phyloP scores from a whole-genome alignment of 2,113 vertebrate species.

The Penelope pileata region DNA sequence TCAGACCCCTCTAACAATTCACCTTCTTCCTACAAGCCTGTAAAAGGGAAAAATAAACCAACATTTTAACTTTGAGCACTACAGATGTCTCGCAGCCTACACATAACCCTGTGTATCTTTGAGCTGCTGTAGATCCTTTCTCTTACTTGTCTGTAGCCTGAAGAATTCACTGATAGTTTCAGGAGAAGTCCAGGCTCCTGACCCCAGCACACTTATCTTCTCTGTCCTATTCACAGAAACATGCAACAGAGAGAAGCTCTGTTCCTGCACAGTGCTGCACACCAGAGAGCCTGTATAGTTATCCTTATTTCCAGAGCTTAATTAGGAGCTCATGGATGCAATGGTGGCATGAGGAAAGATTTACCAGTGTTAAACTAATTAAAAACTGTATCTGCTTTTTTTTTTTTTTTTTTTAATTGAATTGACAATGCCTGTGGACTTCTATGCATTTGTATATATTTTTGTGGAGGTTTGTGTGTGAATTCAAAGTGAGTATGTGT shows the following conservation, averaged over 20 bases:
- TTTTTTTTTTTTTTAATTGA: neutral
- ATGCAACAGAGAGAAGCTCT: neutral
- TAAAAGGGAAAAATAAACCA: neutral
- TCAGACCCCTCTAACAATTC: neutral
- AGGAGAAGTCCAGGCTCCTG: neutral
- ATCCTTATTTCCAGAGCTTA: neutral
- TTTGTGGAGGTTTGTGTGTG: neutral
- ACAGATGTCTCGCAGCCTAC: neutral
- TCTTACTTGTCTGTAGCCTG: rapidly evolving
- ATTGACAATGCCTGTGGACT: neutral
- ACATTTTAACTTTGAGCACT: neutral
- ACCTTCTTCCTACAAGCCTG: neutral
- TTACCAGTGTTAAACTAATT: neutral
- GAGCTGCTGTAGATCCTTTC: neutral
- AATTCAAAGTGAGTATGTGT: rapidly evolving
- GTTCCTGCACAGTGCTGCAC: neutral
- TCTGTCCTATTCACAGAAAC: neutral
- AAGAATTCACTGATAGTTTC: neutral
- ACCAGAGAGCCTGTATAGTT: rapidly evolving
- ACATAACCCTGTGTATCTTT: rapidly evolving
- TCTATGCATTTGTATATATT: neutral
- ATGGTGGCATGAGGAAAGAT: neutral
- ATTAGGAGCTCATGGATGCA: neutral
- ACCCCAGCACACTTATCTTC: neutral
- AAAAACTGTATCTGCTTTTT: neutral